These are phyloP conservation scores for Hirtodrosophila confusa DNA, from an alignment of 2,888 invertebrate species.

Conservation along the genomic window DNA sequence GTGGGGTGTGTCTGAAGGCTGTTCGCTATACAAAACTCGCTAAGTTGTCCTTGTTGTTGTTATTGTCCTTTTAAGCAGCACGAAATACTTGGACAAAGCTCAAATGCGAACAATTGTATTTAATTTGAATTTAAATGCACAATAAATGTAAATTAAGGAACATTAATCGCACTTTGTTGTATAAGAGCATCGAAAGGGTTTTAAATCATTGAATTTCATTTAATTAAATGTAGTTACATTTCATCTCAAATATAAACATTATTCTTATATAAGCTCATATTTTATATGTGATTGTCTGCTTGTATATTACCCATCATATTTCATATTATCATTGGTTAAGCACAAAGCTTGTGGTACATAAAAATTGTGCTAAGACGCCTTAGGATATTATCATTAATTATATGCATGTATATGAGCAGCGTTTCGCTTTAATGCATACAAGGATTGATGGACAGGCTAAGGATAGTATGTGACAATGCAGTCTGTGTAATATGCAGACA, in stretches of 20 bases:
- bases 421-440: conserved; percentile 17
- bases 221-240: too few relatives aligned
- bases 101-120: too few relatives aligned
- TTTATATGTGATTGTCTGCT: too few relatives aligned
- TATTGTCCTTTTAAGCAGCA: conserved; percentile 14
- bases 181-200: too few relatives aligned
- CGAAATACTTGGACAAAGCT: conserved; percentile 6
- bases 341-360: background rate
- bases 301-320: too few relatives aligned
- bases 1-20: conserved; percentile 4
- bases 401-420: conserved; percentile 16
- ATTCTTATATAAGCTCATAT: too few relatives aligned
- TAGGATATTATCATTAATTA: conserved; percentile 44
- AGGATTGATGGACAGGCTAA: conserved; percentile 1
- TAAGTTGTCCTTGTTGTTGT: conserved; percentile 1
- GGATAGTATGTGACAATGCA: conserved; percentile 16
- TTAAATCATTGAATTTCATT: too few relatives aligned
- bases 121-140: background rate
- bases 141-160: background rate
- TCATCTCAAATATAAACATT: too few relatives aligned
- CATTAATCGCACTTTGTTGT: too few relatives aligned
- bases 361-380: background rate
- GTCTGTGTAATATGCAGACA: conserved; percentile 9
- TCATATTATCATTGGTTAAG: too few relatives aligned
- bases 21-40: conserved; percentile 8